phyloP scores from a whole-genome alignment of 1,140 invertebrate species.

The Psix sp. region DNA sequence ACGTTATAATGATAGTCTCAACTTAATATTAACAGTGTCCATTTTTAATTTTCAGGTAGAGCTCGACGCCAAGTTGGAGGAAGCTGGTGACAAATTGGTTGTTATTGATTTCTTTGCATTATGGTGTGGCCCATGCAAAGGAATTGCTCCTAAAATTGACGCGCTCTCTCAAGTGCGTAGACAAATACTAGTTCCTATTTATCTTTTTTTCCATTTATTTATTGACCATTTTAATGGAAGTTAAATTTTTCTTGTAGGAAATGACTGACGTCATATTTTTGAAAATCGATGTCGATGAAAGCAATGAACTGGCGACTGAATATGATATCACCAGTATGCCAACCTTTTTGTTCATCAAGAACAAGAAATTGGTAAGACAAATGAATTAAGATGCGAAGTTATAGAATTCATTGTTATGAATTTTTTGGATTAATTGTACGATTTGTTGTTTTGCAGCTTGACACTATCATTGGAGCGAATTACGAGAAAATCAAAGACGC shows the following conservation, averaged over 20 bases:
- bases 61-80: slow-evolving; percentile 83
- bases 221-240: slow-evolving; percentile 2
- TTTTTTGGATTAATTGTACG: slow-evolving; percentile 46
- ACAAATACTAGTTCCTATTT: neutral
- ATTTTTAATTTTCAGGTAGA: slow-evolving; percentile 79
- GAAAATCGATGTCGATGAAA: slow-evolving; percentile 92
- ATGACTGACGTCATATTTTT: slow-evolving; percentile 80
- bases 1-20: too few relatives aligned
- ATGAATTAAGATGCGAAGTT: slow-evolving; percentile 6
- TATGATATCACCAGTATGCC: slow-evolving; percentile 94
- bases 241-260: slow-evolving; percentile 79
- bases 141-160: slow-evolving; percentile 89
- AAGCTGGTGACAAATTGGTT: slow-evolving; percentile 89
- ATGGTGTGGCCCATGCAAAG: slow-evolving; percentile 96
- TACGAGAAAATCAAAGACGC: slow-evolving; percentile 82
- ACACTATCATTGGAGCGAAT: slow-evolving; percentile 89
- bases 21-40: neutral
- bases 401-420: slow-evolving; percentile 21
- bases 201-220: neutral
- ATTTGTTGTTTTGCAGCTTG: slow-evolving; percentile 72
- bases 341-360: slow-evolving; percentile 94
- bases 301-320: slow-evolving; percentile 87
- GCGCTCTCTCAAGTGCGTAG: slow-evolving; percentile 80
- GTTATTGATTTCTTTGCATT: slow-evolving; percentile 92
- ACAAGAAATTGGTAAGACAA: slow-evolving; percentile 79